These are phyloP conservation scores for Eolophus roseicapilla DNA, from an alignment of 2,113 vertebrate genomes.

Conservation along the genomic window DNA sequence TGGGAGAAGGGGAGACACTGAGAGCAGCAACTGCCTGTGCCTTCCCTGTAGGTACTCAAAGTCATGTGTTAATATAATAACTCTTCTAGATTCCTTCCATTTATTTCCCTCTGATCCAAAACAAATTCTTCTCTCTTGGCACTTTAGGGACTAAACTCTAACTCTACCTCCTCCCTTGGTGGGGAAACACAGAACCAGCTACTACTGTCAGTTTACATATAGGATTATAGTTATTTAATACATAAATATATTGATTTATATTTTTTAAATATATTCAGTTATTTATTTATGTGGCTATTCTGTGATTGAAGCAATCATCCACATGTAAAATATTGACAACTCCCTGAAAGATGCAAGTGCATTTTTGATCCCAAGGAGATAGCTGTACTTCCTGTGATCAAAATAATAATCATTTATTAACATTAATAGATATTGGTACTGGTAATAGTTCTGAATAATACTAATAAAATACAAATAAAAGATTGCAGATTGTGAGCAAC, in stretches of 20 bases:
- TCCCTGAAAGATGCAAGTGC: neutral
- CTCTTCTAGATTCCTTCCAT: neutral
- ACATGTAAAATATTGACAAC: neutral
- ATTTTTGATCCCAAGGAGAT: neutral
- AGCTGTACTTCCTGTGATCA: neutral
- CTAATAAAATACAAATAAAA: neutral
- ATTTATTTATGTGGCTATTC: neutral
- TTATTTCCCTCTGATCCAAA: neutral
- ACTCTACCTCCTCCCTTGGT: neutral
- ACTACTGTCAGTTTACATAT: neutral
- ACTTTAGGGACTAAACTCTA: neutral
- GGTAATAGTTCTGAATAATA: neutral
- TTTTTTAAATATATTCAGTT: neutral
- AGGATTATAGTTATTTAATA: neutral
- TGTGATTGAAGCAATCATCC: neutral
- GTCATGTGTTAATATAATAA: neutral
- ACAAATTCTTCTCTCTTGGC: neutral
- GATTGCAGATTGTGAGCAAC: neutral
- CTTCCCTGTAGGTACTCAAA: neutral
- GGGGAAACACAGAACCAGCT: neutral
- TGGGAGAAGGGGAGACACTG: neutral
- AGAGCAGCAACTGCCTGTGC: neutral
- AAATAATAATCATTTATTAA: neutral
- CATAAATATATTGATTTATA: neutral
- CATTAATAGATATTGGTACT: neutral